phyloP scores from a whole-genome alignment of 2,113 vertebrate species.

The Bagarius yarrelli region DNA sequence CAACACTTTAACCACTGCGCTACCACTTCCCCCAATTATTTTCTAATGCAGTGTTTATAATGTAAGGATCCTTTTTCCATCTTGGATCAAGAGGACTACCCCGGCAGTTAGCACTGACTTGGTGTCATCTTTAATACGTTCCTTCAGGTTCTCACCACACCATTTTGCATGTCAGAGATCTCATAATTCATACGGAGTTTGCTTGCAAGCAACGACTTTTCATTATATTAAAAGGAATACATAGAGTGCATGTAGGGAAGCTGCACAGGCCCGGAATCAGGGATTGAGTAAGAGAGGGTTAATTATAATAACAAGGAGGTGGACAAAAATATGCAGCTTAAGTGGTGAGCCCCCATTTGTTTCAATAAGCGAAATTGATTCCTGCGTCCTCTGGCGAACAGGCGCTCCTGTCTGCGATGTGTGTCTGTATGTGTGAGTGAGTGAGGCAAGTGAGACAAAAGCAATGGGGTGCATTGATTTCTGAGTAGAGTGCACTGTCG shows the following conservation, averaged over 20 bases:
- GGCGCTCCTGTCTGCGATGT: slow-evolving; percentile 51
- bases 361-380: slow-evolving; percentile 79
- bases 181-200: slow-evolving; percentile 68
- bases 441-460: slow-evolving; percentile 60
- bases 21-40: neutral
- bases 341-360: slow-evolving; percentile 70
- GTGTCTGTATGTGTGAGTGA: slow-evolving; percentile 14
- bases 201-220: slow-evolving; percentile 64
- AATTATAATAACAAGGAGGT: slow-evolving; percentile 71
- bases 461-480: slow-evolving; percentile 64
- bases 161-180: slow-evolving; percentile 65
- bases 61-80: slow-evolving; percentile 18
- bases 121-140: slow-evolving; percentile 62
- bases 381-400: slow-evolving; percentile 66
- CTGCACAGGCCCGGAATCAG: slow-evolving; percentile 34
- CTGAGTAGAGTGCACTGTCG: slow-evolving; percentile 25
- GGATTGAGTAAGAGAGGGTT: slow-evolving; percentile 62
- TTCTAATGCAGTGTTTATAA: neutral
- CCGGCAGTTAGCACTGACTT: slow-evolving; percentile 26
- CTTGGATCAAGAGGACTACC: slow-evolving; percentile 9
- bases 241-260: slow-evolving; percentile 24
- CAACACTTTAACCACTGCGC: no score
- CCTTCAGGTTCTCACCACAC: slow-evolving; percentile 52
- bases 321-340: slow-evolving; percentile 60
- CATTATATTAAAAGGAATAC: slow-evolving; percentile 71